Conservation (phyloP, 2,113 vertebrate species). For the Hystrix brachyura region DNA sequence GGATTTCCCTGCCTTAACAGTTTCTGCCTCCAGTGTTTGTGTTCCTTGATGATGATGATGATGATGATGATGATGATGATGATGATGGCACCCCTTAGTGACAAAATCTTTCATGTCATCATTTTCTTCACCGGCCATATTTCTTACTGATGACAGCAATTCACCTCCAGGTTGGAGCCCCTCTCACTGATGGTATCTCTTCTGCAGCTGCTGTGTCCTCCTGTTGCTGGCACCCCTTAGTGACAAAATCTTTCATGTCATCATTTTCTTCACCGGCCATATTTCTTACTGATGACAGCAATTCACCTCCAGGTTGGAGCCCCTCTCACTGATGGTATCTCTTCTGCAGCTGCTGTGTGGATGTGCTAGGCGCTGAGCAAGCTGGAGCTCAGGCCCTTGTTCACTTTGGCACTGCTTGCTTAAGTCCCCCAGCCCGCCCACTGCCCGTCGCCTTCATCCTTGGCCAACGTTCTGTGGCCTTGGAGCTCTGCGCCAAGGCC, state of each 20-base stretch:
- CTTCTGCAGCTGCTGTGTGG: conserved; percentile 95
- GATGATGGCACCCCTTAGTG: neutral
- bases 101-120: neutral
- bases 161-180: neutral
- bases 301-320: neutral
- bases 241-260: neutral
- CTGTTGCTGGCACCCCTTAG: neutral
- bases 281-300: neutral
- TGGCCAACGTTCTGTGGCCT: conserved; percentile 89
- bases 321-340: neutral
- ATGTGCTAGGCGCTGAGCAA: conserved; percentile 95
- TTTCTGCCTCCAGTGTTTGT: neutral
- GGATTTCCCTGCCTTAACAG: neutral
- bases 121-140: neutral
- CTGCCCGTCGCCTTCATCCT: conserved; percentile 94
- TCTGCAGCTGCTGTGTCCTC: conserved; percentile 94
- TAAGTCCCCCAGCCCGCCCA: conserved; percentile 92
- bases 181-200: conserved; percentile 1
- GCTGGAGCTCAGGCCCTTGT: conserved; percentile 92
- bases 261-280: neutral
- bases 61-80: too few relatives aligned
- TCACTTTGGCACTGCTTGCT: conserved; percentile 94
- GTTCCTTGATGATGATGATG: neutral
- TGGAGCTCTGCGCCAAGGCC: conserved; percentile 86
- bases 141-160: neutral